phyloP scores from a whole-genome alignment of 2,797 vertebrate genomes.

The Pogoniulus pusillus region DNA sequence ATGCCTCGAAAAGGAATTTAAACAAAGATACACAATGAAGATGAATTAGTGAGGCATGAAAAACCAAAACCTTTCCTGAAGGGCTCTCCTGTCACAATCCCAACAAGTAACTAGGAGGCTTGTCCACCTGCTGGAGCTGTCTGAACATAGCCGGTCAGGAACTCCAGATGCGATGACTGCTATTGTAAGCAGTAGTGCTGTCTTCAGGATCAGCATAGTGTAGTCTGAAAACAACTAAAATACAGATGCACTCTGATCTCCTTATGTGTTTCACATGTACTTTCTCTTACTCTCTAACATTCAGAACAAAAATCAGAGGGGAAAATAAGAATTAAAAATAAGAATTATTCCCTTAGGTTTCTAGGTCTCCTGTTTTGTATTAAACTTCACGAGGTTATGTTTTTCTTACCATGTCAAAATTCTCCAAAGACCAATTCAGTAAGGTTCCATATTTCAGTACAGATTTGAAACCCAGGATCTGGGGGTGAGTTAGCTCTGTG shows the following conservation, averaged over 20 bases:
- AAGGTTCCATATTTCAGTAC: neutral
- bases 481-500: neutral
- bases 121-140: neutral
- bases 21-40: neutral
- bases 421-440: neutral
- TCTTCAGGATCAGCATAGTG: neutral
- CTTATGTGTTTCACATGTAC: neutral
- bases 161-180: neutral
- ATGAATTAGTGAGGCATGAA: neutral
- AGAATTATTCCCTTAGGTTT: neutral
- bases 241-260: accelerated
- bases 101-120: neutral
- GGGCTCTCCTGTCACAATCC: neutral
- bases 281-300: neutral
- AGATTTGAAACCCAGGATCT: neutral
- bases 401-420: neutral
- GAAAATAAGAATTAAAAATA: neutral
- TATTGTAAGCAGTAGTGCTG: neutral
- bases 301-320: neutral
- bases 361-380: neutral
- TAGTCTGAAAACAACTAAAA: neutral
- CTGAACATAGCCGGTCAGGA: neutral
- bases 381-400: neutral
- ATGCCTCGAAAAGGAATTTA: neutral
- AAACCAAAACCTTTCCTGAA: neutral